A percentile compares a stretch with the other conserved stretches of the same genome.
Conservation (phyloP, 2,797 vertebrate genomes). For the Ceyx erithaca region DNA sequence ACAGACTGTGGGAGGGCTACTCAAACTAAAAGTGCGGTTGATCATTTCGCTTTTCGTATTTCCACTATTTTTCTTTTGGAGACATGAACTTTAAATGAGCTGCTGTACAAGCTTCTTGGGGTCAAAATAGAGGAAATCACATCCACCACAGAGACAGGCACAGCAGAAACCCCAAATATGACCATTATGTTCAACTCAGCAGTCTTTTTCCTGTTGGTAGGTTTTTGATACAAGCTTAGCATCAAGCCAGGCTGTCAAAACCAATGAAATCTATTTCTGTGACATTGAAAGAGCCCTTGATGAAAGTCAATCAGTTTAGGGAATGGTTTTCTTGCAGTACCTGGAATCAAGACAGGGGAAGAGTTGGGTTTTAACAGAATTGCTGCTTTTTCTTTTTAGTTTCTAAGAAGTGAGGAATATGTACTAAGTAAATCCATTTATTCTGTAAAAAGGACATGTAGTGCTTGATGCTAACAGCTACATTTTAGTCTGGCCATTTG, state of each 20-base stretch:
- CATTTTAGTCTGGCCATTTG: background rate
- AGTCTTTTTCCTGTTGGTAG: slow-evolving; percentile 45
- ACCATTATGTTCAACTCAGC: slow-evolving; percentile 58
- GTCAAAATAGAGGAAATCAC: slow-evolving; percentile 58
- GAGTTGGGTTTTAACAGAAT: background rate
- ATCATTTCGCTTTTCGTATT: background rate
- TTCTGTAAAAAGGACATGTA: background rate
- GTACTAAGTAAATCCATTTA: background rate
- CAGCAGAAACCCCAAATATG: slow-evolving; percentile 40
- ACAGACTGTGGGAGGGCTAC: background rate
- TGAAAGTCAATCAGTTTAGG: slow-evolving; percentile 46
- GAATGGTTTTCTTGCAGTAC: background rate
- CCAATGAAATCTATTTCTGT: slow-evolving; percentile 61
- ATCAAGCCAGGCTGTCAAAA: slow-evolving; percentile 56
- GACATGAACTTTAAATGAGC: slow-evolving; percentile 60
- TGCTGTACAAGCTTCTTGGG: slow-evolving; percentile 52
- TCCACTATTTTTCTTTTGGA: slow-evolving; percentile 35
- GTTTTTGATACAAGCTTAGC: slow-evolving; percentile 51
- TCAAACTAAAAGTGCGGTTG: slow-evolving; percentile 5
- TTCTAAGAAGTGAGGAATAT: background rate
- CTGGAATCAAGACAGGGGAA: background rate
- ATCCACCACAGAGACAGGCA: slow-evolving; percentile 43
- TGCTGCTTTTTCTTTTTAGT: background rate
- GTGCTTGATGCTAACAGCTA: background rate
- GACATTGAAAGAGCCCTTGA: slow-evolving; percentile 56